Evolutionary conservation across 2,888 invertebrate species (phyloP).

Genomic region (Litoditis marina): DNA sequence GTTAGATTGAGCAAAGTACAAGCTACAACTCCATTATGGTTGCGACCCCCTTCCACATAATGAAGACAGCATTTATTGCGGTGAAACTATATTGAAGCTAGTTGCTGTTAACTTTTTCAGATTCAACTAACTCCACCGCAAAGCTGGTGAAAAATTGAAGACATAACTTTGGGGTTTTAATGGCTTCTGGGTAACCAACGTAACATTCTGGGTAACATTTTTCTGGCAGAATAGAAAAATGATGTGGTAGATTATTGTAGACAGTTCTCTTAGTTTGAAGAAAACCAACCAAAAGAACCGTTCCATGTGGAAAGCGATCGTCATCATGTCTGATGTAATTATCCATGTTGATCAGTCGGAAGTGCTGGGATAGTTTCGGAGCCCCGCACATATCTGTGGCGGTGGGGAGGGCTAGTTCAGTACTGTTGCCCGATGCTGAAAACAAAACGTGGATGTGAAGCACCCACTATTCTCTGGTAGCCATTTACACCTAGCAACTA

Average conservation of each 20-base stretch:
- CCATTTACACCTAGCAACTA: no score
- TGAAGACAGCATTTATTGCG: no score
- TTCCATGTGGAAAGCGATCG: conserved; percentile 53
- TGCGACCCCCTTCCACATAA: no score
- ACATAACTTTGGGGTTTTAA: background rate
- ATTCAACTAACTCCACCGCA: no score
- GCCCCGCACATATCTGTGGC: conserved; percentile 40
- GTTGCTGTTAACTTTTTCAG: no score
- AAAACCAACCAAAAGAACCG: conserved; percentile 31
- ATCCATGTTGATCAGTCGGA: conserved; percentile 44
- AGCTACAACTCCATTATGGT: no score
- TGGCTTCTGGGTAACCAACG: background rate
- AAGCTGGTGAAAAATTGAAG: no score
- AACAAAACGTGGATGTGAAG: no score
- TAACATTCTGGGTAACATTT: background rate
- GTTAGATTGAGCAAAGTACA: no score
- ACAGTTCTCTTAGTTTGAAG: background rate
- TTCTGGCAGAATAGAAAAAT: background rate
- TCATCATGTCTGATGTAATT: conserved; percentile 40
- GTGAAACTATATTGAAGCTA: no score
- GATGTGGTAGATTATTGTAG: no score
- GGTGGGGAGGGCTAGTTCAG: conserved; percentile 17
- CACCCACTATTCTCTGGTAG: no score
- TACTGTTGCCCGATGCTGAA: conserved; percentile 27
- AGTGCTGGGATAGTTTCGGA: conserved; percentile 21